Conservation (phyloP, 1,140 invertebrate species). For the Neodiprion lecontei region DNA sequence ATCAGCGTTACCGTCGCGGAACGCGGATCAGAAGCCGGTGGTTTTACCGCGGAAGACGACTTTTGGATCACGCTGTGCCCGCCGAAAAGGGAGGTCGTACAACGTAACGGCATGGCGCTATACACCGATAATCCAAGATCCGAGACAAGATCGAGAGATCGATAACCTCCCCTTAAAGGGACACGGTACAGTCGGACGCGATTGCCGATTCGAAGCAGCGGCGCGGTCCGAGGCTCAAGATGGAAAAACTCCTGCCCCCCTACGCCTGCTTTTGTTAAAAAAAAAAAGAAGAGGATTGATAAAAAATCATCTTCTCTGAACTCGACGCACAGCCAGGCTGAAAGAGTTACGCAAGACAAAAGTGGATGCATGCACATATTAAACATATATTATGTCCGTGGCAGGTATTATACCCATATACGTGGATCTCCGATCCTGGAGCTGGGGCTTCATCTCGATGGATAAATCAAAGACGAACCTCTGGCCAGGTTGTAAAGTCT, state of each 20-base stretch:
- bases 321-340: background rate
- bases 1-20: no score
- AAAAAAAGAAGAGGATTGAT: background rate
- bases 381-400: background rate
- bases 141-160: conserved; percentile 37
- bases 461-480: conserved; percentile 7
- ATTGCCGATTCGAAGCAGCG: conserved; percentile 4
- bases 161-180: conserved; percentile 25
- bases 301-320: background rate
- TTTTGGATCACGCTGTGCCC: background rate
- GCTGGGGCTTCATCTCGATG: background rate
- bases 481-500: background rate
- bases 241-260: background rate
- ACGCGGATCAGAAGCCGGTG: background rate
- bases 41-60: background rate
- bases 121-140: conserved; percentile 41
- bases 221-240: background rate
- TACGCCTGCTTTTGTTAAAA: no score
- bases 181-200: background rate
- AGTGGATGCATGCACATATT: conserved; percentile 5
- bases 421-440: background rate
- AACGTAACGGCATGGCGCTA: background rate
- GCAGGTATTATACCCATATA: background rate
- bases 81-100: background rate
- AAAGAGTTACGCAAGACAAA: conserved; percentile 2